Conservation (phyloP, 2,888 invertebrate genomes). For the Tetropium fuscum region DNA sequence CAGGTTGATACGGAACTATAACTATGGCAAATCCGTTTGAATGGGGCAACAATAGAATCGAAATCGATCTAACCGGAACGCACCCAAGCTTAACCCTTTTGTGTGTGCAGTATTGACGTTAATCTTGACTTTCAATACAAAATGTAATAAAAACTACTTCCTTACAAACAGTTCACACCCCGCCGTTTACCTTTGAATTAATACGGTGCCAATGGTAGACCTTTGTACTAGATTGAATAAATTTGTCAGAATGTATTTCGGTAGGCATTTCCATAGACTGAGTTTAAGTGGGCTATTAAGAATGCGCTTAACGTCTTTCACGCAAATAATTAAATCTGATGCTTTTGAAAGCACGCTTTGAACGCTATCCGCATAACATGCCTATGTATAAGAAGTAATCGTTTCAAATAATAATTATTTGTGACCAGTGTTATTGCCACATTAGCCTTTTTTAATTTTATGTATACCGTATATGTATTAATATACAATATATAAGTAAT, state of each 20-base stretch:
- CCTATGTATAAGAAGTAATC: too few species aligned
- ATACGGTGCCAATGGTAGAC: slow-evolving; percentile 20
- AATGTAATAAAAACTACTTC: slow-evolving; percentile 49
- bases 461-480: too few species aligned
- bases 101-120: slow-evolving; percentile 44
- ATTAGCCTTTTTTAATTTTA: too few species aligned
- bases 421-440: too few species aligned
- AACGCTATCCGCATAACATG: too few species aligned
- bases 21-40: slow-evolving; percentile 34
- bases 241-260: slow-evolving; percentile 4
- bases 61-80: slow-evolving; percentile 35
- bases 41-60: slow-evolving; percentile 33
- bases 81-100: slow-evolving; percentile 42
- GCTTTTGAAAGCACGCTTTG: too few species aligned
- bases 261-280: too few species aligned
- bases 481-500: too few species aligned
- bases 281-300: too few species aligned
- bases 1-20: slow-evolving; percentile 8
- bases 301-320: too few species aligned
- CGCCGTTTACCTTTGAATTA: slow-evolving; percentile 46
- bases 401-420: too few species aligned
- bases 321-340: too few species aligned
- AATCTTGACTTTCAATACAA: slow-evolving; percentile 51
- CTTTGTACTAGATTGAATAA: slow-evolving; percentile 10
- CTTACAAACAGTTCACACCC: slow-evolving; percentile 48